Conservation (phyloP, 1,140 invertebrate species). For the Apis cerana region DNA sequence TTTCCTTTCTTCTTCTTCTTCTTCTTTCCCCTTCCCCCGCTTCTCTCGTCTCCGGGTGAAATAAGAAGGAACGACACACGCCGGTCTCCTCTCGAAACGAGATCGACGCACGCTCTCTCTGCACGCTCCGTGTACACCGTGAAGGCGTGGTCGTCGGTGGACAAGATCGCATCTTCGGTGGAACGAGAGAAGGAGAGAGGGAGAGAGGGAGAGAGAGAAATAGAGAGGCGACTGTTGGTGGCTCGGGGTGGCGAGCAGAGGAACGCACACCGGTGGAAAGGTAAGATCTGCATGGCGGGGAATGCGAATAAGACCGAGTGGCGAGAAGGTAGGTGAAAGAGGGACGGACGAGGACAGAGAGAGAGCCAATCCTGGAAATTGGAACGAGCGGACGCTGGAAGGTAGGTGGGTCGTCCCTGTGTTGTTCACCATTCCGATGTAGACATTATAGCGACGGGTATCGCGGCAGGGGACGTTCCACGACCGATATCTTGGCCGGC, state of each 20-base stretch:
- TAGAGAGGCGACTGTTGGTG: neutral
- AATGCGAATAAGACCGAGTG: conserved; percentile 53
- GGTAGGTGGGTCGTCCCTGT: conserved; percentile 31
- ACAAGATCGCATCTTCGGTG: conserved; percentile 74
- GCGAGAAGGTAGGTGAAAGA: neutral
- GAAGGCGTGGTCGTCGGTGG: conserved; percentile 73
- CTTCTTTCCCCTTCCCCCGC: neutral
- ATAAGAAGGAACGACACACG: conserved; percentile 31
- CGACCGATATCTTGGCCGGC: conserved; percentile 58
- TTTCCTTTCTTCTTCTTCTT: neutral
- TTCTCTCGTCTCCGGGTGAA: neutral
- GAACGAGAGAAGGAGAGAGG: conserved; percentile 56
- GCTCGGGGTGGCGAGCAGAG: neutral
- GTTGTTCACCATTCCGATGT: conserved; percentile 53
- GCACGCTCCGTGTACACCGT: conserved; percentile 58
- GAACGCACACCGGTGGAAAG: conserved; percentile 14
- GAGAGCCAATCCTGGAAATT: conserved; percentile 69
- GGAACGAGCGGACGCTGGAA: conserved; percentile 55
- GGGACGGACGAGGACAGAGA: conserved; percentile 40
- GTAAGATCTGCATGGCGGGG: conserved; percentile 67
- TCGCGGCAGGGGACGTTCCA: conserved; percentile 49
- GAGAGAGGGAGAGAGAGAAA: conserved; percentile 28
- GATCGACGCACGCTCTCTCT: conserved; percentile 30
- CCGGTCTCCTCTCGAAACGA: conserved; percentile 26
- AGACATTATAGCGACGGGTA: conserved; percentile 65